A percentile compares a stretch with the other conserved stretches of the same genome.
Conservation (phyloP, 2,113 vertebrate genomes). For the Vulpes vulpes region DNA sequence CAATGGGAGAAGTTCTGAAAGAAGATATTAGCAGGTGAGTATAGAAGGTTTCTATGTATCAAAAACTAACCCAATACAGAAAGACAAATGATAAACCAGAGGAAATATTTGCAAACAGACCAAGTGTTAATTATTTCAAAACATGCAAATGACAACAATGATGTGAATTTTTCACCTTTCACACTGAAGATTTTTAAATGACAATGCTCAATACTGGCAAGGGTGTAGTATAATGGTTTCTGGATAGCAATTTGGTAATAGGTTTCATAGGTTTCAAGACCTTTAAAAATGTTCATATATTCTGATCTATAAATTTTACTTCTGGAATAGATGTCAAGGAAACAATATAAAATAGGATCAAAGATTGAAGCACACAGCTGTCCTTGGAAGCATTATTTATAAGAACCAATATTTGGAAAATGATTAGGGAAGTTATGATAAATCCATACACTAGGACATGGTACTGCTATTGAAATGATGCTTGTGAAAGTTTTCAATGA, state of each 20-base stretch:
- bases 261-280: conserved; percentile 10
- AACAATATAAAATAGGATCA: conserved; percentile 48
- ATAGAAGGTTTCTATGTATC: not conserved
- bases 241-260: not conserved
- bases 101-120: not conserved
- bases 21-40: not conserved
- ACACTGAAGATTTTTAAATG: conserved; percentile 24
- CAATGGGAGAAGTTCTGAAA: conserved; percentile 2
- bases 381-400: conserved; percentile 23
- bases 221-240: not conserved
- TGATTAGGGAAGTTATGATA: not conserved
- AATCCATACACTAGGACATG: not conserved
- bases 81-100: conserved; percentile 39
- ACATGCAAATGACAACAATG: conserved; percentile 49
- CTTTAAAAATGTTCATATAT: conserved; percentile 47
- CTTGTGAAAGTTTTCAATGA: not conserved
- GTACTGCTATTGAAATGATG: conserved; percentile 3
- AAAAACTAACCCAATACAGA: conserved; percentile 44
- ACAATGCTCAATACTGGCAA: conserved; percentile 9
- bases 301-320: conserved; percentile 56
- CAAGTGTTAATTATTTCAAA: conserved; percentile 27
- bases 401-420: conserved; percentile 22
- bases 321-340: conserved; percentile 36
- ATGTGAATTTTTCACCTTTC: not conserved
- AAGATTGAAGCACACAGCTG: not conserved